These are phyloP conservation scores for Philypnodon macrostomus DNA, from an alignment of 2,797 vertebrate genomes.

Conservation along the genomic window DNA sequence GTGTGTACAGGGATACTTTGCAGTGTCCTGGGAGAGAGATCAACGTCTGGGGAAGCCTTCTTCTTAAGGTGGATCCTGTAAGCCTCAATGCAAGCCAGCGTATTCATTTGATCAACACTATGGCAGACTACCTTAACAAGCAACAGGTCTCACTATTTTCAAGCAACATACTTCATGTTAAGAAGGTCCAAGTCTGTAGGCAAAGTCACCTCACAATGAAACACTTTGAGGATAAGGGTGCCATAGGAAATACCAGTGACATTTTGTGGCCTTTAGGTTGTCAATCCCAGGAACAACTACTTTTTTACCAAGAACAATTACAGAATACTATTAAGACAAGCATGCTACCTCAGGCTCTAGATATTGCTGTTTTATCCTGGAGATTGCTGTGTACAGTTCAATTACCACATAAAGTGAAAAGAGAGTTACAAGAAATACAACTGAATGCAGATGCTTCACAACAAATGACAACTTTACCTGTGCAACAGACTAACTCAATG, in stretches of 20 bases:
- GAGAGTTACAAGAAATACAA: not conserved
- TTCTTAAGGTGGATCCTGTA: constrained; percentile 22
- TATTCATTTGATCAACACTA: constrained; percentile 28
- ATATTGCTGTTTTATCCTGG: constrained; percentile 52
- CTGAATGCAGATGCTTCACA: too few relatives aligned
- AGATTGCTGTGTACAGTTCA: constrained; percentile 43
- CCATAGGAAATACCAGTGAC: rapidly evolving
- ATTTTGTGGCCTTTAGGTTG: constrained; percentile 51
- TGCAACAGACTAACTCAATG: too few relatives aligned
- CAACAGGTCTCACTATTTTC: constrained; percentile 43
- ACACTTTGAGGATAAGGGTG: rapidly evolving
- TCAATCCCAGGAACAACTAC: constrained; percentile 14
- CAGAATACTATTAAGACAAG: constrained; percentile 13
- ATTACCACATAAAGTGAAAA: constrained; percentile 17
- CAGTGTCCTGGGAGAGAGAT: constrained; percentile 35
- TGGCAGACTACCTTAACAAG: constrained; percentile 40
- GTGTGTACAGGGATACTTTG: constrained; percentile 15
- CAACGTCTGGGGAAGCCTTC: constrained; percentile 41
- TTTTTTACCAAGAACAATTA: constrained; percentile 35
- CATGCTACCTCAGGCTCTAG: constrained; percentile 36
- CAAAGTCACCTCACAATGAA: not conserved
- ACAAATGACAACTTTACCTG: too few relatives aligned
- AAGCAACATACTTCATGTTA: not conserved
- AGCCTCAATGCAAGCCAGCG: constrained; percentile 16
- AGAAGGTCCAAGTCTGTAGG: constrained; percentile 23